Conservation (phyloP, 2,113 vertebrate genomes). For the Lagenorhynchus albirostris region DNA sequence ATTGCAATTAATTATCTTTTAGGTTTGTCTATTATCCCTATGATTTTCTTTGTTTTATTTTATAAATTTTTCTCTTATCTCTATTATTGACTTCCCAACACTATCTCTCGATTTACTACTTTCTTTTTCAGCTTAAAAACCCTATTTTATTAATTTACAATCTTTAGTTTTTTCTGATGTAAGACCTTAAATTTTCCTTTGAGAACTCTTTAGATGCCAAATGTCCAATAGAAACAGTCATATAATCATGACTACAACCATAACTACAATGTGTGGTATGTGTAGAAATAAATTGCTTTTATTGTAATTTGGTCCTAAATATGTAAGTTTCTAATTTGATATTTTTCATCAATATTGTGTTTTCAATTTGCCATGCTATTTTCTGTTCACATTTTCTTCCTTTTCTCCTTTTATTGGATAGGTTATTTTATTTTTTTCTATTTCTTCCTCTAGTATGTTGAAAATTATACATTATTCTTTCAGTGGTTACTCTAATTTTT, state of each 20-base stretch:
- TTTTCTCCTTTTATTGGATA: not conserved
- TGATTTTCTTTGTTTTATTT: not conserved
- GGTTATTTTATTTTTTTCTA: not conserved
- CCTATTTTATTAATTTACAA: not conserved
- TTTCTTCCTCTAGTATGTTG: not conserved
- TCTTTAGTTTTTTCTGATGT: not conserved
- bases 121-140: not conserved
- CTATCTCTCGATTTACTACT: not conserved
- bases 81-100: not conserved
- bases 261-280: not conserved
- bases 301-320: not conserved
- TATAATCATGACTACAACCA: not conserved
- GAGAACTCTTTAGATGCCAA: not conserved
- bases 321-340: not conserved
- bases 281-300: not conserved
- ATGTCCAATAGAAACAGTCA: not conserved
- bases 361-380: not conserved
- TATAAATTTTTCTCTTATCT: not conserved
- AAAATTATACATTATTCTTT: not conserved
- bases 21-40: not conserved
- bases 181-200: not conserved
- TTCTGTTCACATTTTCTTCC: not conserved
- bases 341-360: not conserved
- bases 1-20: not conserved
- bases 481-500: not conserved